Percentiles rank a stretch among this genome's conserved stretches.
Conservation (phyloP, 2,113 vertebrate genomes). For the Poeciliopsis retropinna region DNA sequence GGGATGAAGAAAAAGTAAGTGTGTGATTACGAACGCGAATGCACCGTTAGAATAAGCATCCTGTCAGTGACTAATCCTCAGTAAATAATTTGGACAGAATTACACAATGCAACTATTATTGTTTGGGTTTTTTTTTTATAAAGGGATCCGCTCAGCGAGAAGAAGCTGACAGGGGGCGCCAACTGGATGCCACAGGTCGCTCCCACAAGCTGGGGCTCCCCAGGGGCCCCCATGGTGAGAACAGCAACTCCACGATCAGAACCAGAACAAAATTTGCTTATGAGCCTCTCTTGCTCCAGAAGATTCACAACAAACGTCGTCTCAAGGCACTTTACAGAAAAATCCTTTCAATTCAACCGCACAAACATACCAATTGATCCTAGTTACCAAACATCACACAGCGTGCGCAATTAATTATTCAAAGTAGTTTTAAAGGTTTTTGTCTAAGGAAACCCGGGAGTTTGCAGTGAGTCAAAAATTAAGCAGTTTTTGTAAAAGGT, state of each 20-base stretch:
- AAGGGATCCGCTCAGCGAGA: slow-evolving; percentile 90
- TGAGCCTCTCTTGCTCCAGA: background rate
- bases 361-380: too few species aligned
- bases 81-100: background rate
- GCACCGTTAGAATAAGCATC: background rate
- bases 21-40: background rate
- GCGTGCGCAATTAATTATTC: too few species aligned
- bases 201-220: slow-evolving; percentile 89
- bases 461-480: background rate
- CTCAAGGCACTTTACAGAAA: too few species aligned
- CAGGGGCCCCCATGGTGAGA: slow-evolving; percentile 87
- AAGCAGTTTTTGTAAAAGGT: background rate
- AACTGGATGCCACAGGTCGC: slow-evolving; percentile 98
- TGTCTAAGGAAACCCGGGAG: too few species aligned
- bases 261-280: background rate
- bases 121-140: background rate
- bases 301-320: too few species aligned
- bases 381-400: too few species aligned
- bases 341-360: too few species aligned
- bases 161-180: slow-evolving; percentile 94
- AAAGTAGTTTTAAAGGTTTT: too few species aligned
- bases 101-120: background rate
- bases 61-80: background rate
- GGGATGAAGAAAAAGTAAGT: slow-evolving; percentile 98
- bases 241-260: background rate